phyloP scores from a whole-genome alignment of 2,113 vertebrate species.

The Gracilinanus agilis region DNA sequence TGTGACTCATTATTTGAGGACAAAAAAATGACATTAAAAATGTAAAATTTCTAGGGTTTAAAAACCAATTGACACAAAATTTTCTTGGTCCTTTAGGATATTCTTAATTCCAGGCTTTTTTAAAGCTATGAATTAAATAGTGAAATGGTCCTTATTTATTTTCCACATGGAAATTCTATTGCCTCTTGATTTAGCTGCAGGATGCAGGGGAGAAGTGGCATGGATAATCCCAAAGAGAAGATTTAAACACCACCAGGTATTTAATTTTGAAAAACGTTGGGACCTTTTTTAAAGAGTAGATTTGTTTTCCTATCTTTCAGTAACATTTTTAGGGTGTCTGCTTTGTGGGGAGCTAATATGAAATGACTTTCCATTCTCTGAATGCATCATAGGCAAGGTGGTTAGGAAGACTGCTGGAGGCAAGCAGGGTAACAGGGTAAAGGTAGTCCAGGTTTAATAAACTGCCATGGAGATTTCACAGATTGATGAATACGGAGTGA shows the following conservation, averaged over 20 bases:
- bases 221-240: constrained; percentile 1
- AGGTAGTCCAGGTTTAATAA: neutral
- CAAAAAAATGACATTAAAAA: neutral
- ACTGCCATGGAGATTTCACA: neutral
- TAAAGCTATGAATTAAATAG: neutral
- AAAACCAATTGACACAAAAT: neutral
- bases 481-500: neutral
- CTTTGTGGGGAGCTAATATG: neutral
- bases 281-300: neutral
- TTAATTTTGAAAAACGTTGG: neutral
- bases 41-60: neutral
- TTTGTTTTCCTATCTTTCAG: neutral
- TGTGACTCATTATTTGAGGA: neutral
- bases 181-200: constrained; percentile 1
- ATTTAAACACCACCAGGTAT: neutral
- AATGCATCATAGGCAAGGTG: neutral
- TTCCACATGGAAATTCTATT: neutral
- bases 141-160: neutral
- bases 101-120: neutral
- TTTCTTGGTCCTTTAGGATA: neutral
- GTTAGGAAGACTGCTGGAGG: neutral
- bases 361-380: neutral
- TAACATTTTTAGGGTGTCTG: neutral
- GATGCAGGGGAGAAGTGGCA: neutral
- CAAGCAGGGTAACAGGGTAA: neutral